phyloP scores from a whole-genome alignment of 1,140 invertebrate genomes.

The Anastatus disparis region DNA sequence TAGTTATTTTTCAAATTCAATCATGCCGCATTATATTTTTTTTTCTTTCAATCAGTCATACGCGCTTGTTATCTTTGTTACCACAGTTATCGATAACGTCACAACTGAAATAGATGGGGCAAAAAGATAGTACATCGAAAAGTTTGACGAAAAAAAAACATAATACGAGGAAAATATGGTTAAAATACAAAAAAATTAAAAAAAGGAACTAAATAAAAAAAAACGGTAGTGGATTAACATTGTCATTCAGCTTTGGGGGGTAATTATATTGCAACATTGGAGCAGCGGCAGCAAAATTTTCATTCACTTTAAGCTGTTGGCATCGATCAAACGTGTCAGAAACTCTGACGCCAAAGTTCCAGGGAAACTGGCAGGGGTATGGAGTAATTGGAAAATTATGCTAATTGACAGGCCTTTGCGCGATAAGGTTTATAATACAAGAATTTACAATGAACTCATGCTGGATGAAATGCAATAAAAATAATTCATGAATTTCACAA shows the following conservation, averaged over 20 bases:
- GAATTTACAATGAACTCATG: conserved; percentile 10
- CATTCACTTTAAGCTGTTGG: conserved; percentile 10
- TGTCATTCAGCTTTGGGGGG: not conserved
- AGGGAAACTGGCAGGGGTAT: conserved; percentile 9
- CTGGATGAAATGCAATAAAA: not conserved
- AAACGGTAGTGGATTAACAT: not conserved
- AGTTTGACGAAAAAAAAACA: no score
- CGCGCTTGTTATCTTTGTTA: no score
- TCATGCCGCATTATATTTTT: no score
- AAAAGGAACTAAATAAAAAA: no score
- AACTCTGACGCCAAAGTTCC: conserved; percentile 6
- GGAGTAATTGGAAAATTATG: conserved; percentile 36
- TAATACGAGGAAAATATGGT: no score
- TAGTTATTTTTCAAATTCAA: no score
- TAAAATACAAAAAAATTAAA: no score
- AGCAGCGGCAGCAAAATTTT: not conserved
- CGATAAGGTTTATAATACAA: conserved; percentile 7
- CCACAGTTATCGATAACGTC: no score
- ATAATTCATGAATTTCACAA: not conserved
- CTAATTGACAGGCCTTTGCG: conserved; percentile 29
- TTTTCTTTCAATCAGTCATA: no score
- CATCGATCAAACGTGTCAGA: conserved; percentile 30
- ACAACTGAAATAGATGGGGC: no score
- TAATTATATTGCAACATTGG: conserved; percentile 21
- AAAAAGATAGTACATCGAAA: no score